Conservation (phyloP, 1,140 invertebrate species). For the Drosophila ercepeae region DNA sequence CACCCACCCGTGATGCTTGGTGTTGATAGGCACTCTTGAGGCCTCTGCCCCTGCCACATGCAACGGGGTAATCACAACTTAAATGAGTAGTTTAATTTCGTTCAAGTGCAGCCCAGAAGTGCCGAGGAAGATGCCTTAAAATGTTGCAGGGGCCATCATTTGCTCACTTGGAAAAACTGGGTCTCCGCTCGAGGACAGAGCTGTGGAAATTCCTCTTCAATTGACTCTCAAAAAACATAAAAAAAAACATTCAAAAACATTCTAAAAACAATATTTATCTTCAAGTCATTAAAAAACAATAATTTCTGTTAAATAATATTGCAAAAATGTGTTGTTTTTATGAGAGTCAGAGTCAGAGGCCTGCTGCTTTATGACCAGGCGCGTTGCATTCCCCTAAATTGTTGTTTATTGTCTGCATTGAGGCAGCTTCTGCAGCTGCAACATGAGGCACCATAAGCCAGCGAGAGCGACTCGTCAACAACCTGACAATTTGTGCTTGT, state of each 20-base stretch:
- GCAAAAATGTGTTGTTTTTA: neutral
- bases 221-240: too few species aligned
- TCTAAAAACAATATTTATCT: too few species aligned
- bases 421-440: constrained; percentile 31
- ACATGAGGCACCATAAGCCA: constrained; percentile 30
- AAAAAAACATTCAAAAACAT: too few species aligned
- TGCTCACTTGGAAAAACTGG: neutral
- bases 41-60: constrained; percentile 47
- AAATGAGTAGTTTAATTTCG: constrained; percentile 78
- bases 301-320: too few species aligned
- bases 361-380: constrained; percentile 48
- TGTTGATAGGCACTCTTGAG: constrained; percentile 80
- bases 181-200: neutral
- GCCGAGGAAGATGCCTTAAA: constrained; percentile 9
- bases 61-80: constrained; percentile 70
- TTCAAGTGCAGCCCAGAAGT: constrained; percentile 62
- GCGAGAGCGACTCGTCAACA: constrained; percentile 58
- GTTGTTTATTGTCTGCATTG: constrained; percentile 57
- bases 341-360: constrained; percentile 17
- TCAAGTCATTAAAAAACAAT: too few species aligned
- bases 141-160: constrained; percentile 6
- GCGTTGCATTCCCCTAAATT: constrained; percentile 48
- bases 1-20: constrained; percentile 15
- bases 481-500: constrained; percentile 72
- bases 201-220: too few species aligned